Evolutionary conservation across 2,113 vertebrate species (phyloP), one percentile per base, ranked within the genome.

Genomic region (Melanocharis versteri): DNA sequence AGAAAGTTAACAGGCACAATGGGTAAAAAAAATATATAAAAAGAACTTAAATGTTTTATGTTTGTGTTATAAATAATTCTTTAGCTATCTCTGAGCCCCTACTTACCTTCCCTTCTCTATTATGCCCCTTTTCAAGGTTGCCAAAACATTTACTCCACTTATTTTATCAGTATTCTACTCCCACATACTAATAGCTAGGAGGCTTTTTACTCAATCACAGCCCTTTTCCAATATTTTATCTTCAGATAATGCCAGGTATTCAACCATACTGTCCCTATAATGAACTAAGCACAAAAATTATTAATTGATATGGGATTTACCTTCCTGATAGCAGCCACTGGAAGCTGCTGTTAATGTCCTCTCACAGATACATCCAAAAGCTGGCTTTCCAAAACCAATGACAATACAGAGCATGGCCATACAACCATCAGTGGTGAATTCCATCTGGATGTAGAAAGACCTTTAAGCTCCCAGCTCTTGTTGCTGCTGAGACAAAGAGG

Each of bases 341-440:
- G 4, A 60, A 88, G 10, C 7, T 71, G 10, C 7, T 51, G 3
- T 37, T 51, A 42, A 42, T 3, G 3, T 47, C 3, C 31, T 84
- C 27, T 60, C 66, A 53, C 21, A 71, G 26, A 50, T 14, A 35
- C 1, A 44, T 10, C n/a, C 0, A 0, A 75, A 73, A 91, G 6
- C 4, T 71, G 31, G 2, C 23, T 87, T 89, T 81, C 19, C 31
- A 72, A 56, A 60, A 72, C 0, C 2, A 33, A 2, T 42, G 54
- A 31, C 17, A 64, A 13, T 30, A 42, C 1, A 19, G 33, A 86
- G 8, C 40, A 33, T 30, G 42, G 30, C 13, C 13, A 16, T 21
- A 24, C 8, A 45, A 53, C 7, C 7, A 73, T 22, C 58, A 69
- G 13, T 45, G 22, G 4, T 70, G 47, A 70, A 53, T 31, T 42